These are phyloP conservation scores for Megaptera novaeangliae DNA, from an alignment of 2,113 vertebrate genomes.

Conservation along the genomic window DNA sequence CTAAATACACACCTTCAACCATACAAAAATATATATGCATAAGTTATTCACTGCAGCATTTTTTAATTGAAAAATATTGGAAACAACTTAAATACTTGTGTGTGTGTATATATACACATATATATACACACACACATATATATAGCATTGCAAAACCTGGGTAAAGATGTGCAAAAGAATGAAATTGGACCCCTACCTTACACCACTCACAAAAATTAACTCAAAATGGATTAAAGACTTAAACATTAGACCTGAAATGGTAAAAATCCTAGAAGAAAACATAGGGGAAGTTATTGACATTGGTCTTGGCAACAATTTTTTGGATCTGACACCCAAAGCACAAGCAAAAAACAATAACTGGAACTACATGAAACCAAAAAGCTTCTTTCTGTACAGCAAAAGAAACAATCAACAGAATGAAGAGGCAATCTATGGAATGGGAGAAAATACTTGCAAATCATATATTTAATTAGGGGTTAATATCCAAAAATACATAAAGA, in stretches of 20 bases:
- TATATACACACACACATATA: background rate
- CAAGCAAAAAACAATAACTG: background rate
- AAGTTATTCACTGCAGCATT: background rate
- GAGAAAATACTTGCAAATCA: background rate
- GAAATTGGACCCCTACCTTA: background rate
- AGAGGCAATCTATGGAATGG: background rate
- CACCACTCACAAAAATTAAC: background rate
- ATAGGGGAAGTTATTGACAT: background rate
- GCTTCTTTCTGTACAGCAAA: background rate
- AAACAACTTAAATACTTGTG: background rate
- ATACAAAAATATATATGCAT: background rate
- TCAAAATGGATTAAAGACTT: background rate
- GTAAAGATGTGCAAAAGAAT: background rate
- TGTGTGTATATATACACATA: too few species aligned
- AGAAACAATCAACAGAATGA: background rate
- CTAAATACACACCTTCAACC: background rate
- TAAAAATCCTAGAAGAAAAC: background rate
- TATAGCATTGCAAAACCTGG: background rate
- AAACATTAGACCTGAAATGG: background rate
- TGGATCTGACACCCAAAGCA: background rate
- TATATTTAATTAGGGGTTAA: background rate
- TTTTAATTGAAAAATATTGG: background rate
- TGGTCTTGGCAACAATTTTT: background rate
- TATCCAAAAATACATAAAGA: background rate
- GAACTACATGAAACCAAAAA: background rate